These are phyloP conservation scores for Acanthurus leucopareius DNA, from an alignment of 2,797 vertebrate species.

Conservation along the genomic window DNA sequence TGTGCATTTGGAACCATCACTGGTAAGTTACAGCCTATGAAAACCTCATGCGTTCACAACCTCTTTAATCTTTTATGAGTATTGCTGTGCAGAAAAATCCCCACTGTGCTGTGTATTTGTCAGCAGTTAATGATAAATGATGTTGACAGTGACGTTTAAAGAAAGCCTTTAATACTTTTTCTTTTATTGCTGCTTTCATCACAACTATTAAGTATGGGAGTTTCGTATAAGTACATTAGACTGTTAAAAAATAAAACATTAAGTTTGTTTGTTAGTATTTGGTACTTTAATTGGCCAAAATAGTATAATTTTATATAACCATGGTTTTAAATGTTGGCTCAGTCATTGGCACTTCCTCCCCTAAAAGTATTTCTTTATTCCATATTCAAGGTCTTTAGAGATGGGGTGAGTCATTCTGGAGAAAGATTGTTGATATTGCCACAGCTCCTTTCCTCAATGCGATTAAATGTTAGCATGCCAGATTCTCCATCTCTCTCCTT, in stretches of 20 bases:
- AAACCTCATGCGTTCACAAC: conserved; percentile 15
- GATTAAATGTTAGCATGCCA: no score
- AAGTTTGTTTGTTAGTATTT: conserved; percentile 16
- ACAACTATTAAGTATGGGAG: conserved; percentile 11
- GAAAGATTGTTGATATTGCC: no score
- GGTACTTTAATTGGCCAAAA: background rate
- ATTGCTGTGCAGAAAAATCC: conserved; percentile 26
- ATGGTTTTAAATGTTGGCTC: background rate
- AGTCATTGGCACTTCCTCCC: background rate
- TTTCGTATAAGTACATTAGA: conserved; percentile 6
- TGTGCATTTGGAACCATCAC: conserved; percentile 90
- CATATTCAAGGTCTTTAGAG: background rate
- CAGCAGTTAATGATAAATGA: conserved; percentile 53
- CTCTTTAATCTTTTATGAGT: conserved; percentile 50
- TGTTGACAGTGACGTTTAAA: conserved; percentile 42
- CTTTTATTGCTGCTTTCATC: conserved; percentile 41
- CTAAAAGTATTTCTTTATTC: conserved; percentile 6
- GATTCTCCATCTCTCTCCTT: no score
- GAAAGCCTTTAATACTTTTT: conserved; percentile 19
- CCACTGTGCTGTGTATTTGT: conserved; percentile 32
- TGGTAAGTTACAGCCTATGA: conserved; percentile 85
- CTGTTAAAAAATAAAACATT: background rate
- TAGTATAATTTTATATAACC: background rate
- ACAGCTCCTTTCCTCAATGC: no score
- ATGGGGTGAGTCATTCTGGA: no score